phyloP scores from a whole-genome alignment of 2,797 vertebrate species.

The Chromobotia macracanthus region DNA sequence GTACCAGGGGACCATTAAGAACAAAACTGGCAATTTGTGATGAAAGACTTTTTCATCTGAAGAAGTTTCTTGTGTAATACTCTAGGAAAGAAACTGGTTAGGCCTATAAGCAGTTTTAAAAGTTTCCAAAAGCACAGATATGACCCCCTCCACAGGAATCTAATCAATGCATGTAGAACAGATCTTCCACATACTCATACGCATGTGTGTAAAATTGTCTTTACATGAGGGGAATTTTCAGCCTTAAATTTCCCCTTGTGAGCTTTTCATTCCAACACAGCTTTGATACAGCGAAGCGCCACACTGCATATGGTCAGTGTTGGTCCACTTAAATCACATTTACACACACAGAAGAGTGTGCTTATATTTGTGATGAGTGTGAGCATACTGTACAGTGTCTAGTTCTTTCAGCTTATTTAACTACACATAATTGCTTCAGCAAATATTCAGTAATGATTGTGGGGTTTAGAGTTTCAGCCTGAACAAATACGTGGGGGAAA shows the following conservation, averaged over 20 bases:
- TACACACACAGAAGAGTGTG: constrained; percentile 3
- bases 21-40: no score
- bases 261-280: neutral
- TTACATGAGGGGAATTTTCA: neutral
- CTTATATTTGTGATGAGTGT: constrained; percentile 17
- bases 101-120: no score
- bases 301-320: neutral
- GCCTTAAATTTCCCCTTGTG: neutral
- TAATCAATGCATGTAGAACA: no score
- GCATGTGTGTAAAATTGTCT: neutral
- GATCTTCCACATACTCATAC: no score
- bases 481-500: constrained; percentile 44
- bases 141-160: no score
- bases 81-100: no score
- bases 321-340: no score
- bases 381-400: neutral
- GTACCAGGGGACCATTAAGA: no score
- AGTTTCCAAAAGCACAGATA: no score
- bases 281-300: neutral
- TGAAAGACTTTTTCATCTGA: no score
- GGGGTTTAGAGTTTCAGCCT: constrained; percentile 23
- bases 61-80: no score
- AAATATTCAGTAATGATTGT: constrained; percentile 44
- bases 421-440: constrained; percentile 41
- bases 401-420: constrained; percentile 28